Conservation (phyloP, 2,888 invertebrate genomes). For the Pemphredon lugubris region DNA sequence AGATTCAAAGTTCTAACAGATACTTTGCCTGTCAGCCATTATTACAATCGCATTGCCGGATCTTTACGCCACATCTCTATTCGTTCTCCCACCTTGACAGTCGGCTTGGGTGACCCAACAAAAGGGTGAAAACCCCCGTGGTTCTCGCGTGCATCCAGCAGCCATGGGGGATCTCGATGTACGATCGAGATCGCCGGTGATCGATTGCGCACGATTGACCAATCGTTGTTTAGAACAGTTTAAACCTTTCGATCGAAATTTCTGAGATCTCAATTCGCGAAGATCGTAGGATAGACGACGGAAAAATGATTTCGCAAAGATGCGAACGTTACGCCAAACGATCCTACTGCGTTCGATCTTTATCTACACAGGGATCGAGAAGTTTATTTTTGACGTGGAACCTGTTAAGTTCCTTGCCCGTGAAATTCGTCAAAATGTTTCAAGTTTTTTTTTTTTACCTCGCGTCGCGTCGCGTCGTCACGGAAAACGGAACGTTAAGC, state of each 20-base stretch:
- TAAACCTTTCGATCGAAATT: background rate
- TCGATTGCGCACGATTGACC: constrained; percentile 13
- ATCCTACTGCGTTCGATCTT: too few relatives aligned
- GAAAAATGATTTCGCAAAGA: too few relatives aligned
- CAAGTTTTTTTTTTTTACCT: constrained; percentile 63
- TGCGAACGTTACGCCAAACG: too few relatives aligned
- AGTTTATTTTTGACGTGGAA: too few relatives aligned
- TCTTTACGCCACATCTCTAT: constrained; percentile 72
- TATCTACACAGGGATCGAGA: too few relatives aligned
- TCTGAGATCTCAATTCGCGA: too few relatives aligned
- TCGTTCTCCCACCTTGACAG: constrained; percentile 59
- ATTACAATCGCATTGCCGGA: constrained; percentile 67
- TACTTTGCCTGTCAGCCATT: constrained; percentile 66
- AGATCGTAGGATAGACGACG: too few relatives aligned
- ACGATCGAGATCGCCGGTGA: constrained; percentile 34
- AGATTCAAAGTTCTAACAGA: constrained; percentile 57
- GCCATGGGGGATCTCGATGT: constrained; percentile 42
- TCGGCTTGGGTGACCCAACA: constrained; percentile 70
- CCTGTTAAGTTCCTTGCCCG: background rate
- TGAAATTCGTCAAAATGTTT: background rate
- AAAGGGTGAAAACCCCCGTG: constrained; percentile 70
- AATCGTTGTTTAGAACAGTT: background rate
- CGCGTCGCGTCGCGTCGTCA: too few relatives aligned
- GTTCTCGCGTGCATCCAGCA: constrained; percentile 57
- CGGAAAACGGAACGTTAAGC: constrained; percentile 46